Evolutionary conservation across 2,888 invertebrate species (phyloP), one percentile per base, ranked within the genome.

Genomic region (Notodonta dromedarius): DNA sequence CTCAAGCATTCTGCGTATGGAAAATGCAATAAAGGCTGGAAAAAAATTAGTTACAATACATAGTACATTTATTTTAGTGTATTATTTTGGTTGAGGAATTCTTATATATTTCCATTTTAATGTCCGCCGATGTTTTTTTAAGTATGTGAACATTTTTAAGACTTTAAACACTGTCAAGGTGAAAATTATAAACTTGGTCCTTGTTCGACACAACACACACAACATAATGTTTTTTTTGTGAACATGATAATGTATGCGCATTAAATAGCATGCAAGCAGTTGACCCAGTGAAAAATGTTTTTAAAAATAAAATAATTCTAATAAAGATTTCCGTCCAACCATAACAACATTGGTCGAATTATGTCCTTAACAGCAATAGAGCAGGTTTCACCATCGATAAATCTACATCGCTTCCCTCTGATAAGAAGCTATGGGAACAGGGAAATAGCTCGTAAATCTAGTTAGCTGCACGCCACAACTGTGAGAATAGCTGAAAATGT

Each of bases 371-470:
- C 39, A 24, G 24, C 1, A 24, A 24, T 24, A 24, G 14, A 54
- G 16, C 42, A 16, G 24, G 44, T 56, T 44, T 44, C 42, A 13
- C 56, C 5, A 56, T 56, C 56, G 56, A 56, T 56, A 56, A 56
- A 56, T 56, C 42, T 24, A 56, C 44, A 44, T 56, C 42, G 56
- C 16, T 56, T 24, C 16, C 24, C 7, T 6, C 42, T 56, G 56
- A 56, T 56, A 56, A 56, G 56, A 56, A 56, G 24, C 56, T 56
- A 44, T 44, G 56, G 44, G 12, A 44, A 56, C 24, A 44, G 56
- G 56, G 56, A 56, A 56, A 56, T 56, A 24, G 56, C 42, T 56
- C 56, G 56, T 56, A 56, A 56, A 56, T 56, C 14, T 56, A 44
- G 44, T 5, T 44, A 44, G 56, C 54, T 44, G 56, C 56, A 56